phyloP scores from a whole-genome alignment of 2,797 vertebrate species.

The Falco naumanni region DNA sequence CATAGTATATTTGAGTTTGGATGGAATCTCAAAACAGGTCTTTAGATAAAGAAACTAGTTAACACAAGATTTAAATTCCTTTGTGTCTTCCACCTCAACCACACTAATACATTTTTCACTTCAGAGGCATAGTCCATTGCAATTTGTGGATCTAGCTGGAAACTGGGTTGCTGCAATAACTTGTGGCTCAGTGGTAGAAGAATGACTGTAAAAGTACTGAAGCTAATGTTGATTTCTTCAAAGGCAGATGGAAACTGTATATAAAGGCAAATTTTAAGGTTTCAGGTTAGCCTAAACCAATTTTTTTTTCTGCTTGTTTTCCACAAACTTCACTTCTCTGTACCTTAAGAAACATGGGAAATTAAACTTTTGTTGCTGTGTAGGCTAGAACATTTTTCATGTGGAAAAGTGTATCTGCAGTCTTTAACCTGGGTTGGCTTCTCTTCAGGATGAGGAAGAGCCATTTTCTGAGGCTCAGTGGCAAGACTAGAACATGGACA shows the following conservation, averaged over 20 bases:
- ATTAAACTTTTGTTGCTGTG: background rate
- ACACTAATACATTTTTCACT: background rate
- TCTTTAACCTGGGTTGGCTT: background rate
- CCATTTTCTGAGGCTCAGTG: background rate
- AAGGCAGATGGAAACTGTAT: background rate
- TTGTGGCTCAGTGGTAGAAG: background rate
- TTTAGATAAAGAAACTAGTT: background rate
- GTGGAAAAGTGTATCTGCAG: background rate
- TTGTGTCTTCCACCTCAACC: background rate
- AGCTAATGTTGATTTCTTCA: background rate
- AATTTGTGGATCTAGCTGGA: background rate
- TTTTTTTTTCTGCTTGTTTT: background rate
- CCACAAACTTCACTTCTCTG: background rate
- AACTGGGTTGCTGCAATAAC: background rate
- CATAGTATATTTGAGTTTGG: background rate
- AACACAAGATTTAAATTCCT: background rate
- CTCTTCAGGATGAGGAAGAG: background rate
- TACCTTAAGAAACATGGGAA: background rate
- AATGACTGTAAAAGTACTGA: background rate
- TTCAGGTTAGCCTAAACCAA: background rate
- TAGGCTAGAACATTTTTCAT: background rate
- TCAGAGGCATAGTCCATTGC: background rate
- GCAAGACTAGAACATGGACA: no score
- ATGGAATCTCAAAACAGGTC: background rate
- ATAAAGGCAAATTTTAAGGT: background rate